These are phyloP conservation scores for Oncorhynchus masou DNA, from an alignment of 2,113 vertebrate genomes.

Conservation along the genomic window DNA sequence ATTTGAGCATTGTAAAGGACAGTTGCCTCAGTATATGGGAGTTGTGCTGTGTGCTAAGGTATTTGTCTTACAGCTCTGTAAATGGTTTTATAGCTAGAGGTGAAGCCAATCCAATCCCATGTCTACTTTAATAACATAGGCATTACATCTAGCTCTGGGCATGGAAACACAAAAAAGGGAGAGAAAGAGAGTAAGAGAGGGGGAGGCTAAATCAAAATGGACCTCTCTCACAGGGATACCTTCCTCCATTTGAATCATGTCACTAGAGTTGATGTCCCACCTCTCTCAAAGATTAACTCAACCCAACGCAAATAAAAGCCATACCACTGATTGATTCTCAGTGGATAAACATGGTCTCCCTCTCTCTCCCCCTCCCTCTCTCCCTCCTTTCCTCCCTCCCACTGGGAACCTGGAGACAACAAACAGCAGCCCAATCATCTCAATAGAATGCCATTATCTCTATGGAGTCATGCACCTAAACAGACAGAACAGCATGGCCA, in stretches of 20 bases:
- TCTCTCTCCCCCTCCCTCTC: not conserved
- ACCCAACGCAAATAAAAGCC: slow-evolving; percentile 12
- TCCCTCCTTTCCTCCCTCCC: not conserved
- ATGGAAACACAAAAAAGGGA: slow-evolving; percentile 14
- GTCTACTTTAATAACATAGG: not conserved
- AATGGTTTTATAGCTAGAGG: not conserved
- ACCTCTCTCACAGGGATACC: not conserved
- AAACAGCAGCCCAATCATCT: slow-evolving; percentile 20
- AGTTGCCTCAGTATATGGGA: not conserved
- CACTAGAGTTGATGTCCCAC: slow-evolving; percentile 5
- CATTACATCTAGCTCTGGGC: not conserved
- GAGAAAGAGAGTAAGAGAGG: slow-evolving; percentile 7
- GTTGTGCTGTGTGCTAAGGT: not conserved
- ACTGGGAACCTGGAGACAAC: not conserved
- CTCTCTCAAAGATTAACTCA: slow-evolving; percentile 20
- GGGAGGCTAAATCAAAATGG: not conserved
- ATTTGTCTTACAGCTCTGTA: not conserved
- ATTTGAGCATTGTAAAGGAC: not conserved
- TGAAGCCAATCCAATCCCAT: slow-evolving; percentile 1
- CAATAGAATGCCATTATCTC: slow-evolving; percentile 13
- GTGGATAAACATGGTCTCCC: not conserved
- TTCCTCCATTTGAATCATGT: slow-evolving; percentile 13
- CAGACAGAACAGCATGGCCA: slow-evolving; percentile 10
- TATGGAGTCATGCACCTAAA: slow-evolving; percentile 4
- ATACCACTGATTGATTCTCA: slow-evolving; percentile 13